Evolutionary conservation across 2,797 vertebrate species (phyloP).

Genomic region (Tragopan temminckii): DNA sequence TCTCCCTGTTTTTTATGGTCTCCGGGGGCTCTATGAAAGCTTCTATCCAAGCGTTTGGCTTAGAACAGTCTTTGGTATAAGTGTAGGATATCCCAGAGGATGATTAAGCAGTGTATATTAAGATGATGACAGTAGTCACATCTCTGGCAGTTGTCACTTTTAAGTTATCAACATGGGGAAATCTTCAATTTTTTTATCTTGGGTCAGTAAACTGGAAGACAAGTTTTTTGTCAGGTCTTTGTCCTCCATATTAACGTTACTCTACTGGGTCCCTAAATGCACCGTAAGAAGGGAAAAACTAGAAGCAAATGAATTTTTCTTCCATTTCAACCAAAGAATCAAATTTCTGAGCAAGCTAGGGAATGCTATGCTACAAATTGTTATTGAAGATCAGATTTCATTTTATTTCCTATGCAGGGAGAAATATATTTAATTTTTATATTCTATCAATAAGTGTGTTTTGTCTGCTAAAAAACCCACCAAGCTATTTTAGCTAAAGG

Average conservation of each 20-base stretch:
- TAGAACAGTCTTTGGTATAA: background rate
- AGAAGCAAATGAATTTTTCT: conserved; percentile 6
- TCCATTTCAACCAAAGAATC: conserved; percentile 11
- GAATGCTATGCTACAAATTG: conserved; percentile 15
- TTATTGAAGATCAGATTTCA: conserved; percentile 27
- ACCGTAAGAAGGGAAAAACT: background rate
- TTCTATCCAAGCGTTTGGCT: background rate
- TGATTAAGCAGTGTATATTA: background rate
- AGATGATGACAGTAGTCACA: background rate
- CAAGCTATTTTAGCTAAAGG: conserved; percentile 55
- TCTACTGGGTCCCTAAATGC: background rate
- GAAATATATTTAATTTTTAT: conserved; percentile 44
- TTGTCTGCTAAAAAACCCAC: conserved; percentile 7
- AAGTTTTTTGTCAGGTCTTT: background rate
- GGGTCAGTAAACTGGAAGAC: background rate
- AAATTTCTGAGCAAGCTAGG: background rate
- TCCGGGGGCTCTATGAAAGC: accelerated
- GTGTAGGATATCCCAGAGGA: background rate
- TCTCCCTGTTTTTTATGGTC: background rate
- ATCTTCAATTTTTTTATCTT: background rate
- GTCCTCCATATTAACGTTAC: background rate
- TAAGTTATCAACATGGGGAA: background rate
- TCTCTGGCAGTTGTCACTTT: background rate
- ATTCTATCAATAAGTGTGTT: conserved; percentile 46
- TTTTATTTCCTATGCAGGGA: background rate